Base-by-base conservation (phyloP, 2,888 invertebrate genomes). In the Napeogenes sylphis region DNA sequence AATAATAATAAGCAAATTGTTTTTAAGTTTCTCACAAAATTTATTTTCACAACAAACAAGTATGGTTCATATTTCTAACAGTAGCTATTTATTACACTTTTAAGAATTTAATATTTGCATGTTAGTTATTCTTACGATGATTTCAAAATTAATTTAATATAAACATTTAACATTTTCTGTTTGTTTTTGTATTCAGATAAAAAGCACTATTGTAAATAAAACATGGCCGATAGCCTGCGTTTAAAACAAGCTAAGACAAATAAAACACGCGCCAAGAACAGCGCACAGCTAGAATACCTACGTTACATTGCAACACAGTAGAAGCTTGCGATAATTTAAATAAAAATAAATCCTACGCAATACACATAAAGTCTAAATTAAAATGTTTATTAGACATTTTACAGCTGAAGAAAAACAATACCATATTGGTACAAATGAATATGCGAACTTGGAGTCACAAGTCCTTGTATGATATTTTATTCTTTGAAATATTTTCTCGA, bases 141-240 rank as follows among this genome's bases (percentile, higher is more conserved):
- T 32, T 57, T 46, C 33, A 58, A 54, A 57, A 47, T 58, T 57
- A 30, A 51, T 51, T 51, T 8, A 30, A 51, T 30, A 51, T 56
- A 61, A 57, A 56, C 63, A 30, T 55, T 55, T 56, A 57, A 57
- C 68, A 66, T 70, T 70, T 21, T 21, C 66, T 75, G 72, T 75
- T 79, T 75, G 72, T 76, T 73, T 73, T 76, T 74, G 55, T 45
- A 63, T 56, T 70, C 68, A 67, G 63, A 56, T 58, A 59, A 66
- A 62, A 70, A 64, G 69, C 71, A 72, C 73, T 71, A 73, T 69
- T 73, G 75, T 79, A 79, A 79, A 82, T 78, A 81, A 76, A 77
- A 72, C 71, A 66, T 67, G 70, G 71, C 68, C 71, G 66, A 70
- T 74, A 69, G 69, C 21, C n/a, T n/a, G 68, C 68, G 67, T 68